phyloP scores from a whole-genome alignment of 2,797 vertebrate species.

The Sternotherus odoratus region DNA sequence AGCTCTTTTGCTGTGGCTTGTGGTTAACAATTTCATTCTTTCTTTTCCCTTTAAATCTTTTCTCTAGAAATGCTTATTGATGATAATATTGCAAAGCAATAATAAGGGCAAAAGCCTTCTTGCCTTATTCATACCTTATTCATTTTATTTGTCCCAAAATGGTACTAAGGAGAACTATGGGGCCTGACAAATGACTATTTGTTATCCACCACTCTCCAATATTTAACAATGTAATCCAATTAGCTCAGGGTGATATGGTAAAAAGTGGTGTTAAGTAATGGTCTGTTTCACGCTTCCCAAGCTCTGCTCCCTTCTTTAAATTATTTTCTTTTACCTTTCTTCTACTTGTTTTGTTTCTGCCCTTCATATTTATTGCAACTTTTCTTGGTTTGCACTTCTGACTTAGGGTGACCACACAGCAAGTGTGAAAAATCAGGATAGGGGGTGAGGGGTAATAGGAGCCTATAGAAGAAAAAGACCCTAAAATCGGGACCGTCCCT shows the following conservation, averaged over 20 bases:
- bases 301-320: not conserved
- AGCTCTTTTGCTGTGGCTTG: constrained; percentile 23
- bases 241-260: not conserved
- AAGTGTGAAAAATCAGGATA: no score
- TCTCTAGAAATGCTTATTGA: not conserved
- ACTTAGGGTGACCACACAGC: no score
- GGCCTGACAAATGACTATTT: not conserved
- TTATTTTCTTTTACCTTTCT: not conserved
- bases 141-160: not conserved
- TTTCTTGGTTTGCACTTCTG: not conserved
- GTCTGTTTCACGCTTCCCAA: not conserved
- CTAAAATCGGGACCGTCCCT: no score
- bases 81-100: not conserved
- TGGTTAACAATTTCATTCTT: constrained; percentile 23
- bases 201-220: not conserved
- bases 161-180: not conserved
- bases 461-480: no score
- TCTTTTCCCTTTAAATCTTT: not conserved
- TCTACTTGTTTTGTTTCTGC: not conserved
- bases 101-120: not conserved
- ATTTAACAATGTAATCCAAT: not conserved
- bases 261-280: not conserved
- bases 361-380: not conserved
- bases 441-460: no score
- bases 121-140: not conserved